phyloP scores from a whole-genome alignment of 1,140 invertebrate genomes.

The Heliconius hermathena region DNA sequence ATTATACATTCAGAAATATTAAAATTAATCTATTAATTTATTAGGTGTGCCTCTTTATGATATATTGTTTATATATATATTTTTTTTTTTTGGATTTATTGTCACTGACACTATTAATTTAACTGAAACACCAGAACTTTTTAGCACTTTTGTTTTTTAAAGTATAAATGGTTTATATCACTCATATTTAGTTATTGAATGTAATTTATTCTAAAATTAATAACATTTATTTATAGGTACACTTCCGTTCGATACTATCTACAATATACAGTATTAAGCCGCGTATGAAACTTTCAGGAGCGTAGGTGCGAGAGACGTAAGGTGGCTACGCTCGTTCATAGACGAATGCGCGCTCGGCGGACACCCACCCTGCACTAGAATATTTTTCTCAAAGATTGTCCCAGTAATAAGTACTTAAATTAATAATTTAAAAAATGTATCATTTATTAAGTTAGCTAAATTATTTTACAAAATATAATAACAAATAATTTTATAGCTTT shows the following conservation, averaged over 20 bases:
- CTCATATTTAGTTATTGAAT: neutral
- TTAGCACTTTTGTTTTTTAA: neutral
- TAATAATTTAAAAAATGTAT: neutral
- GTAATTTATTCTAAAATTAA: neutral
- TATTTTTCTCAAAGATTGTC: neutral
- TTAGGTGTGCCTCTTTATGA: neutral
- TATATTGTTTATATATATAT: too few species aligned
- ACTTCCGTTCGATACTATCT: neutral
- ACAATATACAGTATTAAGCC: neutral
- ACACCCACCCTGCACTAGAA: constrained; percentile 44
- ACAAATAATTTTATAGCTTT: too few species aligned
- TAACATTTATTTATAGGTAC: neutral
- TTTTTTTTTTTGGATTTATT: too few species aligned
- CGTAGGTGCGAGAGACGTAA: constrained; percentile 45
- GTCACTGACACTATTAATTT: constrained; percentile 2
- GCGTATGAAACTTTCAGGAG: constrained; percentile 56
- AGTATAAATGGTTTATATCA: neutral
- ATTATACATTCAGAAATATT: constrained; percentile 73
- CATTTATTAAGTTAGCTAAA: too few species aligned
- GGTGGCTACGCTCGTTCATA: constrained; percentile 51
- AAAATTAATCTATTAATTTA: constrained; percentile 48
- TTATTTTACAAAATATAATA: too few species aligned
- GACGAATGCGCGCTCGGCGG: constrained; percentile 52
- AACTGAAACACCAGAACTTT: neutral
- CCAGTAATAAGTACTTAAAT: neutral